Conservation (phyloP, 2,113 vertebrate genomes). For the Ammodytes marinus region DNA sequence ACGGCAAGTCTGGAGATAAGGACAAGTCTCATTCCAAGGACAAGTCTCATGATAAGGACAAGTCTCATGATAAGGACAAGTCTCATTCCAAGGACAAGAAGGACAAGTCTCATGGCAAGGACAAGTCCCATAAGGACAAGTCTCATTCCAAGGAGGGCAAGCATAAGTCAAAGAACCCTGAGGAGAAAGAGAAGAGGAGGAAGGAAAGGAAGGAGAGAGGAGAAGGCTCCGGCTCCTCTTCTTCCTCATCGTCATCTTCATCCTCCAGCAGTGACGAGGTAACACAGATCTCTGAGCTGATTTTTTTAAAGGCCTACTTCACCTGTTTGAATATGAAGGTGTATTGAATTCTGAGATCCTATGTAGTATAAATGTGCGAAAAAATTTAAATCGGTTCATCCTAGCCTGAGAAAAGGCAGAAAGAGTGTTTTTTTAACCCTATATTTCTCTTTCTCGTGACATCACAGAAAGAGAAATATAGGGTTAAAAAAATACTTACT, state of each 20-base stretch:
- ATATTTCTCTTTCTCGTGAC: too few species aligned
- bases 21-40: slow-evolving; percentile 25
- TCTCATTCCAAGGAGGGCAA: neutral
- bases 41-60: slow-evolving; percentile 23
- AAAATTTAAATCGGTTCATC: too few species aligned
- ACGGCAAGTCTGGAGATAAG: slow-evolving; percentile 3
- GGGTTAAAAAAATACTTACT: too few species aligned
- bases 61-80: slow-evolving; percentile 1
- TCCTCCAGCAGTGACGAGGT: slow-evolving; percentile 65
- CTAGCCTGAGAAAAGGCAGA: too few species aligned
- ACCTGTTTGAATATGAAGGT: too few species aligned
- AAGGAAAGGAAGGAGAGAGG: neutral
- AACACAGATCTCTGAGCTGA: neutral
- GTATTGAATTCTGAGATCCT: too few species aligned
- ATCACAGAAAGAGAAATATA: too few species aligned
- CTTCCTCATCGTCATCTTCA: slow-evolving; percentile 56
- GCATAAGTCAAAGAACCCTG: neutral
- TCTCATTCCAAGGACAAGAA: neutral
- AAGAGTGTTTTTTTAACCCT: too few species aligned
- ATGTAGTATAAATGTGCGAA: too few species aligned
- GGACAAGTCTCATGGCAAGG: neutral
- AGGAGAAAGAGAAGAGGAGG: slow-evolving; percentile 11
- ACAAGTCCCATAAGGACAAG: neutral
- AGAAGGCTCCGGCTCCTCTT: slow-evolving; percentile 6
- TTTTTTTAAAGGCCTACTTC: too few species aligned